Evolutionary conservation across 1,140 invertebrate genomes (phyloP).

Genomic region (Euschistus heros): DNA sequence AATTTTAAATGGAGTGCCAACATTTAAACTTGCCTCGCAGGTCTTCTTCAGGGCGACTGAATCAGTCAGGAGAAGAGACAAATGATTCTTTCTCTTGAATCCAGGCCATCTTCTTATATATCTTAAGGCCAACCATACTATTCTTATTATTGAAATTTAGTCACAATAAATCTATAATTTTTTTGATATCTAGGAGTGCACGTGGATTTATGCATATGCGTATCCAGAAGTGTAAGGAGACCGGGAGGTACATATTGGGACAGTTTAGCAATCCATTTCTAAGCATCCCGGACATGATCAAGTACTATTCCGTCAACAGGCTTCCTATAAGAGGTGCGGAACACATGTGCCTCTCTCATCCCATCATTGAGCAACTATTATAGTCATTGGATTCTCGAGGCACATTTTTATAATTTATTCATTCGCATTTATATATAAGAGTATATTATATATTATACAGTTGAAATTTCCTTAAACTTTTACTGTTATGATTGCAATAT

Average conservation of each 20-base stretch:
- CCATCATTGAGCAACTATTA: slow-evolving; percentile 74
- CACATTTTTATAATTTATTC: background rate
- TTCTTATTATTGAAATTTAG: too few species aligned
- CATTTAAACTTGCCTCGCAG: too few species aligned
- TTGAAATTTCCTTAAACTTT: too few species aligned
- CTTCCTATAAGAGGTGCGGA: slow-evolving; percentile 88
- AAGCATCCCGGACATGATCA: slow-evolving; percentile 83
- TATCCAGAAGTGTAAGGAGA: slow-evolving; percentile 63
- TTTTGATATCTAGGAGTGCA: slow-evolving; percentile 64
- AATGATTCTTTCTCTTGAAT: too few species aligned
- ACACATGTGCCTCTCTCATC: slow-evolving; percentile 85
- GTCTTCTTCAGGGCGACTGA: too few species aligned
- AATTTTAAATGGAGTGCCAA: too few species aligned
- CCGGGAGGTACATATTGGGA: slow-evolving; percentile 70
- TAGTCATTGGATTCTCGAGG: slow-evolving; percentile 32
- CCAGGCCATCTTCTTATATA: too few species aligned
- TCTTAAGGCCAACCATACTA: too few species aligned
- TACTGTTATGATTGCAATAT: too few species aligned
- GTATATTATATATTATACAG: background rate
- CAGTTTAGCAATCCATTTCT: slow-evolving; percentile 84
- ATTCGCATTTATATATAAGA: background rate
- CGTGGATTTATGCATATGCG: slow-evolving; percentile 92
- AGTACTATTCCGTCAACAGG: slow-evolving; percentile 81
- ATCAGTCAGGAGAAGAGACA: too few species aligned
- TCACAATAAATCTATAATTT: slow-evolving; percentile 23